phyloP scores from a whole-genome alignment of 2,888 invertebrate genomes.

The Rhagonycha lutea region DNA sequence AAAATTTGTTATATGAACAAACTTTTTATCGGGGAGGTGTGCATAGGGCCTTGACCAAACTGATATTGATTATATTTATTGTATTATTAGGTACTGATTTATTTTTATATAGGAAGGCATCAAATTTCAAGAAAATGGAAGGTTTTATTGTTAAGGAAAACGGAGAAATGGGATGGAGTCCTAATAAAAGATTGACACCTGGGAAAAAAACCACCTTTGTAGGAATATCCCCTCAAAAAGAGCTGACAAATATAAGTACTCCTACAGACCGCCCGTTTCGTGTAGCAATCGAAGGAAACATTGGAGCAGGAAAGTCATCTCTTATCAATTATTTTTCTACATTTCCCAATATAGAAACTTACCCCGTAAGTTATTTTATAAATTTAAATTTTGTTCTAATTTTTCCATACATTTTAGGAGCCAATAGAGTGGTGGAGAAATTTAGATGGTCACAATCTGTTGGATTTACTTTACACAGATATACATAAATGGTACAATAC shows the following conservation, averaged over 20 bases:
- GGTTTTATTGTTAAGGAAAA: conserved; percentile 41
- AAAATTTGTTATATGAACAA: too few relatives aligned
- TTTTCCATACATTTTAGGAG: conserved; percentile 57
- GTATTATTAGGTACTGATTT: too few relatives aligned
- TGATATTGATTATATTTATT: too few relatives aligned
- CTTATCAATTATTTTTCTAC: conserved; percentile 51
- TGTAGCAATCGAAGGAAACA: conserved; percentile 56
- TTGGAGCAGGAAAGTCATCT: conserved; percentile 56
- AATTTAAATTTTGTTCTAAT: background rate
- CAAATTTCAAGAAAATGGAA: conserved; percentile 40
- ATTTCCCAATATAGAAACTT: conserved; percentile 51
- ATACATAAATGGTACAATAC: conserved; percentile 81
- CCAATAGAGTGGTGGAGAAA: conserved; percentile 87
- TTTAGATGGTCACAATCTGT: conserved; percentile 76
- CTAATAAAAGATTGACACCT: conserved; percentile 35
- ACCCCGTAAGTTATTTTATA: conserved; percentile 45
- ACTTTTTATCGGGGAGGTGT: too few relatives aligned
- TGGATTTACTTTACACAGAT: conserved; percentile 86
- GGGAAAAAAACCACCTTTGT: conserved; percentile 41
- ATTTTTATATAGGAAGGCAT: background rate
- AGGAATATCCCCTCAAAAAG: conserved; percentile 46
- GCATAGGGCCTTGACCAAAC: too few relatives aligned
- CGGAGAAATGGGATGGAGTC: conserved; percentile 39
- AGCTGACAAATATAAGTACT: conserved; percentile 46
- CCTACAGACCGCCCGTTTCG: conserved; percentile 51